Conservation (phyloP, 53 echinoderm and acorn worm species). For the Arbacia lixula region DNA sequence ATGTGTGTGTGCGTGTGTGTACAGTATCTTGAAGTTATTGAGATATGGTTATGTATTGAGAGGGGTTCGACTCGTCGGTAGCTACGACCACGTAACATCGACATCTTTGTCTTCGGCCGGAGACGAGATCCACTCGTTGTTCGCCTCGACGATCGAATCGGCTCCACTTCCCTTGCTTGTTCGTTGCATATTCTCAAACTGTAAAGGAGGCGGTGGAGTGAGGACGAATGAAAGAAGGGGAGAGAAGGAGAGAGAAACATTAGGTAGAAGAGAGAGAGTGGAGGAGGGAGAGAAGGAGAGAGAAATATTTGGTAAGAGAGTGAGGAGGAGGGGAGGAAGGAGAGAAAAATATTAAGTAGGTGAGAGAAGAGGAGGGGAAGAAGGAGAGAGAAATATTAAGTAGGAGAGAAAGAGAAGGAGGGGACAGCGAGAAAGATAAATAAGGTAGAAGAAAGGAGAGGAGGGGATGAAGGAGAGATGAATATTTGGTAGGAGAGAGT, state of each 20-base stretch:
- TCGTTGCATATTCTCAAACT: conserved; percentile 32
- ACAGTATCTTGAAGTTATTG: too few species aligned
- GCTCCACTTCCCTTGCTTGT: not conserved
- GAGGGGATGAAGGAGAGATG: not conserved
- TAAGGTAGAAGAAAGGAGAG: not conserved
- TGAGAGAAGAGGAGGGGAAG: not conserved
- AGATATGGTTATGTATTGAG: too few species aligned
- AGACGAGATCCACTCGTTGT: conserved; percentile 36
- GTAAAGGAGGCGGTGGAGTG: not conserved
- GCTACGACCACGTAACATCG: conserved; percentile 27
- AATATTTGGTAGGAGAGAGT: not conserved
- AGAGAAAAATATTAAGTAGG: not conserved
- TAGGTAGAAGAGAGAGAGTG: not conserved
- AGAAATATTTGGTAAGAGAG: not conserved
- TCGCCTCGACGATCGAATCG: not conserved
- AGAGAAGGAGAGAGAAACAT: not conserved
- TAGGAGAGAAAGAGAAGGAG: not conserved
- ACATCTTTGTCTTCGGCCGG: conserved; percentile 19
- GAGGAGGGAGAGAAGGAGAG: not conserved
- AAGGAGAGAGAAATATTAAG: not conserved
- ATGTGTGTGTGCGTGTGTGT: too few species aligned
- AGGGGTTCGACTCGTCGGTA: too few species aligned
- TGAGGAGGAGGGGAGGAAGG: not conserved
- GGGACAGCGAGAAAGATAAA: not conserved
- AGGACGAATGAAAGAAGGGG: not conserved